Percentiles rank a stretch among this genome's conserved stretches.
phyloP scores from a whole-genome alignment of 1,140 invertebrate species.

The Patella vulgata region DNA sequence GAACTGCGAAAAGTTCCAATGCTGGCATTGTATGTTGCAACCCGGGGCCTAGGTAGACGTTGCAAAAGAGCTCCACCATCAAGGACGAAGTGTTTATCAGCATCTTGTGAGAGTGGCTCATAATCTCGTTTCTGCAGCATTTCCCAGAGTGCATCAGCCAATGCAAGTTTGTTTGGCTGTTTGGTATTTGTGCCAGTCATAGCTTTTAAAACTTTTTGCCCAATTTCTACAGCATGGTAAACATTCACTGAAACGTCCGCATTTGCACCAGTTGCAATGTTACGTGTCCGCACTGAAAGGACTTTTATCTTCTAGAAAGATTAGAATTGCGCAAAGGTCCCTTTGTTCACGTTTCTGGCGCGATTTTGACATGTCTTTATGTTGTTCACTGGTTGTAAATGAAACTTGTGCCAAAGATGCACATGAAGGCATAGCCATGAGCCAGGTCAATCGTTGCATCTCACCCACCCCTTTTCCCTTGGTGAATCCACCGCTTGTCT shows the following conservation, averaged over 20 bases:
- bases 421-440: slow-evolving; percentile 42
- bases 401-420: slow-evolving; percentile 25
- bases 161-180: too few species aligned
- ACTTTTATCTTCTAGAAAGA: too few species aligned
- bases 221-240: slow-evolving; percentile 20
- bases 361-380: slow-evolving; percentile 22
- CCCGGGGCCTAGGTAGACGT: too few species aligned
- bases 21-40: too few species aligned
- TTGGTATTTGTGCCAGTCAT: too few species aligned
- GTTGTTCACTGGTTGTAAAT: slow-evolving; percentile 33
- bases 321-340: slow-evolving; percentile 15
- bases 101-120: too few species aligned
- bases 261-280: slow-evolving; percentile 27
- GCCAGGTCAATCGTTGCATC: slow-evolving; percentile 37
- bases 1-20: too few species aligned
- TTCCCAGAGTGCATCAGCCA: too few species aligned
- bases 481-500: slow-evolving; percentile 59
- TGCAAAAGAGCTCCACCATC: too few species aligned
- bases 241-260: slow-evolving; percentile 30
- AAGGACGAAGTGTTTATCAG: too few species aligned
- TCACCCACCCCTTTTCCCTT: slow-evolving; percentile 46
- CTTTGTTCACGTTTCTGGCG: slow-evolving; percentile 13
- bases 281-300: too few species aligned
- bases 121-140: too few species aligned
- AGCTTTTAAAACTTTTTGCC: slow-evolving; percentile 11